Evolutionary conservation across 2,888 invertebrate species (phyloP).

Genomic region (Caenorhabditis sp.): DNA sequence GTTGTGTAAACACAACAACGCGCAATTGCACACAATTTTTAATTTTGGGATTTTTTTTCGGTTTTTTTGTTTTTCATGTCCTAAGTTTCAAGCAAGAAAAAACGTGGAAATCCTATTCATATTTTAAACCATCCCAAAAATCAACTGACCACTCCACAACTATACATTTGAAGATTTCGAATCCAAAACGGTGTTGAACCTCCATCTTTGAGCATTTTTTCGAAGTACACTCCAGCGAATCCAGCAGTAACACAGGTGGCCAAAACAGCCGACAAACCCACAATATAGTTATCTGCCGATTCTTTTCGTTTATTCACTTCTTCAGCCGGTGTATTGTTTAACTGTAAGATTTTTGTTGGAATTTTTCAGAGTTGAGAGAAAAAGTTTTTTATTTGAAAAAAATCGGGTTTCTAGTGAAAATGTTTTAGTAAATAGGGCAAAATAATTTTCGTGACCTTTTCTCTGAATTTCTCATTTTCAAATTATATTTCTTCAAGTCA

Average conservation of each 20-base stretch:
- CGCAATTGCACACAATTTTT: no score
- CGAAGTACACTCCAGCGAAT: constrained; percentile 71
- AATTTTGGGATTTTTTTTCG: no score
- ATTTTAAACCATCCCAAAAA: neutral
- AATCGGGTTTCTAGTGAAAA: no score
- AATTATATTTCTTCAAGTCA: no score
- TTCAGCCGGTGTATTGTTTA: constrained; percentile 47
- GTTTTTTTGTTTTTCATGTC: neutral
- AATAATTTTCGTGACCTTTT: no score
- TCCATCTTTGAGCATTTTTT: constrained; percentile 71
- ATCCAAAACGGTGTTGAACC: constrained; percentile 70
- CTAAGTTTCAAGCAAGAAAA: no score
- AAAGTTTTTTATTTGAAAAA: neutral
- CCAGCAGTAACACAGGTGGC: constrained; percentile 71
- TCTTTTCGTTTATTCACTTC: constrained; percentile 18
- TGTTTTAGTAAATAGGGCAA: no score
- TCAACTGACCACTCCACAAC: constrained; percentile 64
- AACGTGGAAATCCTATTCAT: no score
- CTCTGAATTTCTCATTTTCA: no score
- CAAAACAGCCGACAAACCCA: constrained; percentile 69
- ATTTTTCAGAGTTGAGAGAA: neutral
- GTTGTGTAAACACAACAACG: no score
- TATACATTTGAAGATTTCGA: constrained; percentile 71
- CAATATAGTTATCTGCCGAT: constrained; percentile 60
- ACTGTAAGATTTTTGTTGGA: constrained; percentile 16